Conservation (phyloP, 1,140 invertebrate species). For the Drosophila murphyi region DNA sequence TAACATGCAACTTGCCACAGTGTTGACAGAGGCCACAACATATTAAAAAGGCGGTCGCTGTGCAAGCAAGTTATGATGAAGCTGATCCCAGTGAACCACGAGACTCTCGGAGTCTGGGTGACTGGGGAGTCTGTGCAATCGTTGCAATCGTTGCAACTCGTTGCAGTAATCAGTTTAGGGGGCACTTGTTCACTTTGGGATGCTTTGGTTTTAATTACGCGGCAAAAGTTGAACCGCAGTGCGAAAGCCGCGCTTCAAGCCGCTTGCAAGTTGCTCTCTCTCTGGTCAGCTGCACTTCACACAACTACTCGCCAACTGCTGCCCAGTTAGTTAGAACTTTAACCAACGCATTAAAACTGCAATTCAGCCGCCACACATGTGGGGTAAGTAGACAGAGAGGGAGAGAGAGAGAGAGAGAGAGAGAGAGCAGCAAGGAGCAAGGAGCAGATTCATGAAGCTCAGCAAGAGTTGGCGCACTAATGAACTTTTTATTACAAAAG, state of each 20-base stretch:
- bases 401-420: too few relatives aligned
- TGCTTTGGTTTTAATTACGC: conserved; percentile 83
- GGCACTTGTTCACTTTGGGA: conserved; percentile 78
- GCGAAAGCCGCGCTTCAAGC: conserved; percentile 20
- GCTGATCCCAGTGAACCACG: not conserved
- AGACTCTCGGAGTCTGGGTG: not conserved
- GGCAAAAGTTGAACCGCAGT: conserved; percentile 68
- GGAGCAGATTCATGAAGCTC: conserved; percentile 39
- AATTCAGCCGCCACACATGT: conserved; percentile 75
- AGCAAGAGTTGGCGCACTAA: conserved; percentile 73
- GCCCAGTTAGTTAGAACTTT: conserved; percentile 75
- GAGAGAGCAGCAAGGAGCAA: conserved; percentile 41
- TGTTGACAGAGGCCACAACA: conserved; percentile 33
- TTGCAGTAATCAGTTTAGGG: conserved; percentile 77
- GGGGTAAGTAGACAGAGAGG: not conserved
- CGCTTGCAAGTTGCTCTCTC: not conserved
- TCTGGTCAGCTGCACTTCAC: conserved; percentile 42
- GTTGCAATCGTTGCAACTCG: conserved; percentile 28
- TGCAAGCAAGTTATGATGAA: conserved; percentile 24
- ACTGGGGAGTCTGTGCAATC: not conserved
- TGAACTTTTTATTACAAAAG: conserved; percentile 82
- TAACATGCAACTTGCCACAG: conserved; percentile 3
- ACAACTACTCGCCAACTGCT: conserved; percentile 41
- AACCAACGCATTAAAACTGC: conserved; percentile 80
- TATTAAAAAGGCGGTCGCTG: conserved; percentile 30